phyloP scores from a whole-genome alignment of 1,140 invertebrate species.

The Goniozus legneri region DNA sequence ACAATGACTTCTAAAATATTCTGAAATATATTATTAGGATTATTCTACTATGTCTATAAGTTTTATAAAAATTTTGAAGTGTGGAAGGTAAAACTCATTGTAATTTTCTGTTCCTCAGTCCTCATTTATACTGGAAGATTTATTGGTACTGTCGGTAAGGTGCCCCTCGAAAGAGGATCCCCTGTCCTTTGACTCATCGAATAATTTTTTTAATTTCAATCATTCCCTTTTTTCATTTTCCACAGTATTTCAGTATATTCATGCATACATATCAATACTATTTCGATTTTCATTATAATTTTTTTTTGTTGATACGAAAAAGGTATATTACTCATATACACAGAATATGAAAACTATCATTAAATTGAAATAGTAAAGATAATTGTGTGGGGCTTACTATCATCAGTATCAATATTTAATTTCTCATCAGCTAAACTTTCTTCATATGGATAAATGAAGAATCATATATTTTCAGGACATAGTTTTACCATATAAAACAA shows the following conservation, averaged over 20 bases:
- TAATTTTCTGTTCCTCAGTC: conserved; percentile 45
- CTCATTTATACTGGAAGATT: conserved; percentile 49
- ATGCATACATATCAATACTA: conserved; percentile 21
- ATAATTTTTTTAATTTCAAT: conserved; percentile 21
- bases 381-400: conserved; percentile 42
- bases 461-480: too few species aligned
- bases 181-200: conserved; percentile 26
- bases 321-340: too few species aligned
- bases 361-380: conserved; percentile 22
- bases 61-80: too few species aligned
- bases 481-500: neutral
- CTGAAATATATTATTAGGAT: too few species aligned
- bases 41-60: too few species aligned
- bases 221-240: conserved; percentile 13
- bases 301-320: too few species aligned
- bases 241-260: conserved; percentile 16
- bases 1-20: too few species aligned
- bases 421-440: conserved; percentile 23
- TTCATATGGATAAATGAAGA: too few species aligned
- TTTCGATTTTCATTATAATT: conserved; percentile 17
- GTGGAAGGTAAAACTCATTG: conserved; percentile 34
- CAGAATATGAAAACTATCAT: too few species aligned
- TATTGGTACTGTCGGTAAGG: conserved; percentile 53
- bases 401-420: conserved; percentile 43
- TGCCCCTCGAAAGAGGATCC: conserved; percentile 37